Conservation (phyloP, 2,888 invertebrate species). For the Cancer borealis region DNA sequence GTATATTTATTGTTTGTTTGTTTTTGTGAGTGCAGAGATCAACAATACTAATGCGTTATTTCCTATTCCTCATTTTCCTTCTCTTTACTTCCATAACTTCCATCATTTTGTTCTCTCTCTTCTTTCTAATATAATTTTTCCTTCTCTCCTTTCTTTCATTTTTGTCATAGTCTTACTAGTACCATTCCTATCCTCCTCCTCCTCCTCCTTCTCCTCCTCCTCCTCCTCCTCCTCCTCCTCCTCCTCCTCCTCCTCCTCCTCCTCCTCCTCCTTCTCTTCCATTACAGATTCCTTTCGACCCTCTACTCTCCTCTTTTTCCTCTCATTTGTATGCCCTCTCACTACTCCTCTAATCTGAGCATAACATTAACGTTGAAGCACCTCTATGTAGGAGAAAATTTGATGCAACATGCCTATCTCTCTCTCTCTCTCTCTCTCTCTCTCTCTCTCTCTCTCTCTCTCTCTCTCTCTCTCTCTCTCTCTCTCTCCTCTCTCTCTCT, state of each 20-base stretch:
- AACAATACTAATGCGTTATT: background rate
- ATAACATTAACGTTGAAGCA: background rate
- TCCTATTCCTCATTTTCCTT: background rate
- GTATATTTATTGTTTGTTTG: background rate
- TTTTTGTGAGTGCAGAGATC: background rate
- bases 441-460: background rate
- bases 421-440: constrained; percentile 51
- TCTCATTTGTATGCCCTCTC: background rate
- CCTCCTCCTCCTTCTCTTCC: background rate
- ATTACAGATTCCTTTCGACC: background rate
- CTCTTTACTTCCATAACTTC: background rate
- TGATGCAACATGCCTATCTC: background rate
- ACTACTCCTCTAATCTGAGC: no score
- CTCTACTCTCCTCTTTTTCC: background rate
- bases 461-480: background rate
- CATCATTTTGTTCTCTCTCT: background rate
- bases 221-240: background rate
- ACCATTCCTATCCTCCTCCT: background rate
- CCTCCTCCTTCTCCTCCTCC: background rate
- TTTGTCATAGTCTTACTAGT: no score
- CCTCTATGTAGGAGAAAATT: background rate
- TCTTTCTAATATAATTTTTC: background rate
- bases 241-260: background rate
- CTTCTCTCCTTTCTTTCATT: background rate
- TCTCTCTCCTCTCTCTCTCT: constrained; percentile 42